Evolutionary conservation across 2,888 invertebrate genomes (phyloP), one percentile per base, ranked within the genome.

Genomic region (Morpho deidamia): DNA sequence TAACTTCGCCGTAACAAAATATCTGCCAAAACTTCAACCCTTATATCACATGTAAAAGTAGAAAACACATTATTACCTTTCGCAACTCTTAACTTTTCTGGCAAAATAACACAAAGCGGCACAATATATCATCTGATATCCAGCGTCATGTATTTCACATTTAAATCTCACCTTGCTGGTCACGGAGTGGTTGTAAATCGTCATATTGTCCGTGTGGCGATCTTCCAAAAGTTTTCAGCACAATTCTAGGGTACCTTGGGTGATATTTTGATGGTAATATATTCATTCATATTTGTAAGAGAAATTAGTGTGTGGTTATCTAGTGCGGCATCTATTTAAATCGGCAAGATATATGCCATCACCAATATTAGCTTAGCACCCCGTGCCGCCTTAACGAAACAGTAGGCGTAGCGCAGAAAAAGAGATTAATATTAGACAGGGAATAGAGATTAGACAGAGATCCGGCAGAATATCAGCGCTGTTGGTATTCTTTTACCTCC

Each of bases 131-230:
- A 59, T 59, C 46, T 45, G 56, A 54, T 56, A 56, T 42, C 43
- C 44, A 41, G 33, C 51, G 59, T 54, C 59, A 56, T 59, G 59
- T 59, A 51, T 51, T 55, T 55, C 51, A 51, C 56, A 56, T 59
- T 59, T 59, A 59, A 59, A 56, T 59, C 59, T 59, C 58, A 60
- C 62, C 62, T 61, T 56, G 35, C 53, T 43, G 60, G 61, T 59
- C 65, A 63, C 63, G 67, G 56, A 58, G 51, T 51, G 53, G 65
- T 64, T 68, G 72, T 74, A 74, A 75, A 76, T 76, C 72, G 74
- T 74, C 74, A 72, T 73, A 74, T 74, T 70, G 77, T 74, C 73
- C 71, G 70, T 72, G 74, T 78, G 76, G 78, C 76, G 63, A 62
- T 51, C 66, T 65, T 76, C 78, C 76, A 78, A 76, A 71, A 59